Percentiles rank a stretch among this genome's conserved stretches.
phyloP scores from a whole-genome alignment of 2,888 invertebrate genomes.

The Nezara viridula region DNA sequence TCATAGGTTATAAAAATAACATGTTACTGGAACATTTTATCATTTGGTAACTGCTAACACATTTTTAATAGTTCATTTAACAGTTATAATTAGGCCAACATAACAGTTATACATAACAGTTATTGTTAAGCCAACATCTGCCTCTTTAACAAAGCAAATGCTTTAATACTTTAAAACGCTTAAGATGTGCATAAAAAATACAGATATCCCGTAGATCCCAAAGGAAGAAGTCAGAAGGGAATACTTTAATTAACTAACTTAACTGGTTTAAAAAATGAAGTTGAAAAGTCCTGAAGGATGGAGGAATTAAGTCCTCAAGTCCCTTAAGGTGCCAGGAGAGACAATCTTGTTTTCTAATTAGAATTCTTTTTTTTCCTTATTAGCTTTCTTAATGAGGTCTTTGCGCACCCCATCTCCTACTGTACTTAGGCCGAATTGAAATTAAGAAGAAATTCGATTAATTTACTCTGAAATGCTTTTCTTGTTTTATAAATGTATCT shows the following conservation, averaged over 20 bases:
- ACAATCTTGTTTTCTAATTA: background rate
- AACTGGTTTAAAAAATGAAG: slow-evolving; percentile 14
- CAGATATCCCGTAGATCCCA: background rate
- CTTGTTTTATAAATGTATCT: too few species aligned
- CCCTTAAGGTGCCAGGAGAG: background rate
- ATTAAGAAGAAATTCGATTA: background rate
- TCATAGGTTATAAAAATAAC: too few species aligned
- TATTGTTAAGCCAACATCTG: too few species aligned
- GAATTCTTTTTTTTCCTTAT: background rate
- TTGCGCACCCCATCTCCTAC: background rate
- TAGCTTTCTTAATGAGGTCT: background rate
- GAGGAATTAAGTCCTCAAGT: background rate
- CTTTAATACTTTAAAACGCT: too few species aligned
- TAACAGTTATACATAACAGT: too few species aligned
- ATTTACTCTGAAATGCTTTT: too few species aligned
- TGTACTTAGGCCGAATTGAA: background rate
- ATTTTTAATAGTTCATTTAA: too few species aligned
- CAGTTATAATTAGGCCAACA: too few species aligned
- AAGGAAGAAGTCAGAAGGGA: background rate
- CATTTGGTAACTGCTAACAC: too few species aligned
- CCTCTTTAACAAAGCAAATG: too few species aligned
- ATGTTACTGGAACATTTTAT: too few species aligned
- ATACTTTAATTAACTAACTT: background rate
- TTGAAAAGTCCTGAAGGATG: background rate
- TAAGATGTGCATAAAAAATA: background rate